These are phyloP conservation scores for Grammomys dolichurus DNA, from an alignment of 2,113 vertebrate species.

Conservation along the genomic window DNA sequence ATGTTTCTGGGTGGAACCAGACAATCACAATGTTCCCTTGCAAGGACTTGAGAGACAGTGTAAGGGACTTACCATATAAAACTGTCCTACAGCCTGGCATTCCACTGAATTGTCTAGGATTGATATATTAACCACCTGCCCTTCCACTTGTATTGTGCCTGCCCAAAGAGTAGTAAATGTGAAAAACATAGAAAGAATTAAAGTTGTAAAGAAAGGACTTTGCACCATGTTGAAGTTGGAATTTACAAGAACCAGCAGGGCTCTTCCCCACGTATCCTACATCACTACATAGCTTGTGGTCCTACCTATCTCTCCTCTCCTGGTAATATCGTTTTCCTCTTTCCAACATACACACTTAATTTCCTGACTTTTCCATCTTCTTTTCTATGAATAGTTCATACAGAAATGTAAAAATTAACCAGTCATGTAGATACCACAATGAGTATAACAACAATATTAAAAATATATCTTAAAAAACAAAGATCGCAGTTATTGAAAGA, in stretches of 20 bases:
- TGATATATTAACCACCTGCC: neutral
- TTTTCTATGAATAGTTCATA: neutral
- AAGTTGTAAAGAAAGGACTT: neutral
- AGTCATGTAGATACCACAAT: neutral
- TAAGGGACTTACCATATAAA: neutral
- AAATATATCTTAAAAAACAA: neutral
- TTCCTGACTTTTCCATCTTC: neutral
- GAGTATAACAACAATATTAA: neutral
- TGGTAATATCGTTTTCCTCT: neutral
- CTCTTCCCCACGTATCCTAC: neutral
- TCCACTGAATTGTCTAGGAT: neutral
- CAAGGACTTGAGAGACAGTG: neutral
- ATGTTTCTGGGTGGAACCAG: neutral
- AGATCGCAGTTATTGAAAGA: neutral
- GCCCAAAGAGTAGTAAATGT: neutral
- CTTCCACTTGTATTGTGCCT: neutral
- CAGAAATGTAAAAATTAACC: neutral
- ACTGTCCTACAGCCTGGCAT: neutral
- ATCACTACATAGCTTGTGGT: neutral
- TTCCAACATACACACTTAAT: neutral
- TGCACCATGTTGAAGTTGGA: neutral
- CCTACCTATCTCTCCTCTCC: neutral
- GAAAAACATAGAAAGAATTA: neutral
- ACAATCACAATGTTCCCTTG: neutral
- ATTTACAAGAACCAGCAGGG: neutral